phyloP scores from a whole-genome alignment of 2,113 vertebrate genomes.

The Silurus asotus region DNA sequence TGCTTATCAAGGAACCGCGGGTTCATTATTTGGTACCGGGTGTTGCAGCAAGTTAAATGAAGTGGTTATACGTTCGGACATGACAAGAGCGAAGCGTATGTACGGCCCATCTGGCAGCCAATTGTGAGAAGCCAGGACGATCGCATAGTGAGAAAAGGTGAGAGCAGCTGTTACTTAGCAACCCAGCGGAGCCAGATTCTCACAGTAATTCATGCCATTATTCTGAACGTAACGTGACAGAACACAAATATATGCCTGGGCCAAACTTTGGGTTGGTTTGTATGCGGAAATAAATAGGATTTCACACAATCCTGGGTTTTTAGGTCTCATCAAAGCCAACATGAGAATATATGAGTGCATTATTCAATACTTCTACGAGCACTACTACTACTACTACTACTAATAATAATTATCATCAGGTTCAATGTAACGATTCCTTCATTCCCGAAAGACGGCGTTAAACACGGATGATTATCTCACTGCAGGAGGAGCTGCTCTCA shows the following conservation, averaged over 20 bases:
- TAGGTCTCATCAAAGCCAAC: too few relatives aligned
- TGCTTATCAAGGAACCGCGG: not conserved
- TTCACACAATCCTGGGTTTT: not conserved
- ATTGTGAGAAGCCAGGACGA: not conserved
- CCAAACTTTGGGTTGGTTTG: not conserved
- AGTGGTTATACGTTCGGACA: constrained; percentile 9
- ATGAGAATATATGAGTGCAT: not conserved
- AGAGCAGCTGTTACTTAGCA: constrained; percentile 40
- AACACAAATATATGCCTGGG: not conserved
- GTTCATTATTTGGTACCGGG: constrained; percentile 12
- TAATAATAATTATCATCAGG: not conserved
- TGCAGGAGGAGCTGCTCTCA: not conserved
- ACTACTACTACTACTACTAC: not conserved
- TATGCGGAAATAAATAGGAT: not conserved
- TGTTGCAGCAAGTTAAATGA: constrained; percentile 4
- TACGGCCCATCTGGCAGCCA: constrained; percentile 4
- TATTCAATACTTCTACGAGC: not conserved
- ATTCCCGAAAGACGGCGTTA: not conserved
- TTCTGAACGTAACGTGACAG: not conserved
- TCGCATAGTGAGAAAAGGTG: constrained; percentile 13
- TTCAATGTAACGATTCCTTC: not conserved
- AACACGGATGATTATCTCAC: not conserved
- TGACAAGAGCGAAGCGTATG: not conserved
- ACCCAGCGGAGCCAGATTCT: not conserved
- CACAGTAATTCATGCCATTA: constrained; percentile 23